A percentile compares a stretch with the other conserved stretches of the same genome.
Evolutionary conservation across 2,113 vertebrate species (phyloP).

Genomic region (Saimiri boliviensis): DNA sequence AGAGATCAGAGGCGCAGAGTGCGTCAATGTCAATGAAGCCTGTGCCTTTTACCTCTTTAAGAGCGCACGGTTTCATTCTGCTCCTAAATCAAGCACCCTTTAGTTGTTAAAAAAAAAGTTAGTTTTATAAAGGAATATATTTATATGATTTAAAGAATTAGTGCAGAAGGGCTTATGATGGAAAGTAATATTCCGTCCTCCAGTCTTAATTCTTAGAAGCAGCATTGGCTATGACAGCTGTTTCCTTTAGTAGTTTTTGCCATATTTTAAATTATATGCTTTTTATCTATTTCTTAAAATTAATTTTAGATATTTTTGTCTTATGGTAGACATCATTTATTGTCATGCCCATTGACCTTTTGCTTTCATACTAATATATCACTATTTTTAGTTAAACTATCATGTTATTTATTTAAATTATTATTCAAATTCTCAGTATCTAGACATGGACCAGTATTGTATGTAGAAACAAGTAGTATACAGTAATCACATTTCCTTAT

Average conservation of each 20-base stretch:
- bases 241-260: background rate
- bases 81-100: constrained; percentile 24
- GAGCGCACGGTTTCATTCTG: constrained; percentile 67
- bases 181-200: background rate
- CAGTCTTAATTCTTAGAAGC: background rate
- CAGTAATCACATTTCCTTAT: background rate
- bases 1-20: constrained; percentile 74
- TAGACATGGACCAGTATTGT: constrained; percentile 41
- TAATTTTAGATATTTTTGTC: constrained; percentile 19
- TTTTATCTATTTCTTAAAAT: constrained; percentile 47
- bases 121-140: background rate
- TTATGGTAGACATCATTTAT: constrained; percentile 5
- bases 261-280: constrained; percentile 26
- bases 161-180: background rate
- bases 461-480: background rate
- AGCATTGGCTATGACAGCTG: background rate
- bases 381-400: background rate
- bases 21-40: constrained; percentile 52
- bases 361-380: background rate
- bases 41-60: constrained; percentile 75
- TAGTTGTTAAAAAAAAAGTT: background rate
- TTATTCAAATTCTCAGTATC: background rate
- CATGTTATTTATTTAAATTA: background rate
- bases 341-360: background rate
- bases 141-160: constrained; percentile 9